Evolutionary conservation across 2,888 invertebrate genomes (phyloP).

Genomic region (Apotomis capreana): DNA sequence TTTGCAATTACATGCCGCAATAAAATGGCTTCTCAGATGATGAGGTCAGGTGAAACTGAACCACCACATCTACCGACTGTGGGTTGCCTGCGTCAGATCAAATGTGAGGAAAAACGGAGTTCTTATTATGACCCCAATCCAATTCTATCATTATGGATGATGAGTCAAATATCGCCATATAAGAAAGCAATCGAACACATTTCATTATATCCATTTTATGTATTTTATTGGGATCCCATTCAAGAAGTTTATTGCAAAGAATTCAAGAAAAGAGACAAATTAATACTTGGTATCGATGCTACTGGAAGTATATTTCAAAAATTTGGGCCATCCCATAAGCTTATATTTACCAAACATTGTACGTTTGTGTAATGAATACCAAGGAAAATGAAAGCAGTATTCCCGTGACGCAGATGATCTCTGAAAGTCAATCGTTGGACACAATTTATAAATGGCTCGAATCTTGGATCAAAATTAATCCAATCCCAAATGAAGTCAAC

Average conservation of each 20-base stretch:
- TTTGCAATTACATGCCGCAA: conserved; percentile 39
- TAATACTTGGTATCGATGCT: conserved; percentile 43
- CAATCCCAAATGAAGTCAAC: conserved; percentile 40
- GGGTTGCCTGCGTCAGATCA: conserved; percentile 44
- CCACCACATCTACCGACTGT: conserved; percentile 43
- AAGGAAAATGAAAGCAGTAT: conserved; percentile 32
- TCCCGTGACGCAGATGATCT: conserved; percentile 44
- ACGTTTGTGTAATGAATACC: conserved; percentile 42
- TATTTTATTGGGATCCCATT: conserved; percentile 42
- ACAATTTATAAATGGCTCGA: conserved; percentile 42
- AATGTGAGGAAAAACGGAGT: conserved; percentile 42
- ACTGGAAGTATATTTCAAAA: conserved; percentile 25
- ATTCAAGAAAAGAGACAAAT: conserved; percentile 39
- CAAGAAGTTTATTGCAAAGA: conserved; percentile 44
- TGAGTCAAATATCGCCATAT: conserved; percentile 43
- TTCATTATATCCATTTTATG: conserved; percentile 43
- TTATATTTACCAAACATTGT: conserved; percentile 37
- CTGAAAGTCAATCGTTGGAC: conserved; percentile 43
- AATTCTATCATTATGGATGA: conserved; percentile 44
- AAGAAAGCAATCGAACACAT: conserved; percentile 41
- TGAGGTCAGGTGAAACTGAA: conserved; percentile 40
- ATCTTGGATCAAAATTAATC: conserved; percentile 39
- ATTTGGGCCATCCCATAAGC: background rate
- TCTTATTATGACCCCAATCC: conserved; percentile 41
- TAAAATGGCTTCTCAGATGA: conserved; percentile 33